Percentiles rank a stretch among this genome's conserved stretches.
phyloP scores from a whole-genome alignment of 2,797 vertebrate genomes.

The Denticeps clupeoides region DNA sequence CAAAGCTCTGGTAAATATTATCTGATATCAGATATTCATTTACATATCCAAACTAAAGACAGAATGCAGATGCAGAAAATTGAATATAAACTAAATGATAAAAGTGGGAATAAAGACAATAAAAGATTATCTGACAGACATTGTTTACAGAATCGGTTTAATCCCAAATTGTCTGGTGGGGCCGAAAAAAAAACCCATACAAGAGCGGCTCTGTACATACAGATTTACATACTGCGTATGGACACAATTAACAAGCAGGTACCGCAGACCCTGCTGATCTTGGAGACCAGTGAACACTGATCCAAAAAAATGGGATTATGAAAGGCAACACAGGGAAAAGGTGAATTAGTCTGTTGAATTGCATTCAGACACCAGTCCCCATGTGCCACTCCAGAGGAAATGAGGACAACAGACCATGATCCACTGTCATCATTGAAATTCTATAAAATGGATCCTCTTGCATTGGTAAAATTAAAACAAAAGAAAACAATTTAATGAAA shows the following conservation, averaged over 20 bases:
- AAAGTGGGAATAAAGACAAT: not conserved
- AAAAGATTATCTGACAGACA: not conserved
- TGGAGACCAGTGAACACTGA: no score
- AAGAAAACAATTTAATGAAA: slow-evolving; percentile 65
- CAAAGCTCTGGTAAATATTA: no score
- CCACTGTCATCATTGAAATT: slow-evolving; percentile 12
- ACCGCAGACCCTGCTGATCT: no score
- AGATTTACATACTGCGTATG: slow-evolving; percentile 47
- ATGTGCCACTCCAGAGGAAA: not conserved
- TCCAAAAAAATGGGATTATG: no score
- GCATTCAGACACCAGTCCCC: no score
- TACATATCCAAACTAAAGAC: no score
- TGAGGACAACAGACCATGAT: not conserved
- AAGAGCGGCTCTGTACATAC: slow-evolving; percentile 43
- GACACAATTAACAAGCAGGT: slow-evolving; percentile 32
- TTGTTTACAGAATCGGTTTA: slow-evolving; percentile 1
- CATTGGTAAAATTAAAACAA: slow-evolving; percentile 60
- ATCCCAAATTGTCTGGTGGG: slow-evolving; percentile 2
- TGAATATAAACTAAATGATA: not conserved
- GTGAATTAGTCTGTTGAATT: no score
- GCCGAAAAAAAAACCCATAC: not conserved
- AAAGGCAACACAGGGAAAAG: no score
- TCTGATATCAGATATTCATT: no score
- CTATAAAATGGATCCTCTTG: slow-evolving; percentile 38
- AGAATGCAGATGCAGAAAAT: no score